Percentiles rank a stretch among this genome's conserved stretches.
Conservation (phyloP, 1,140 invertebrate species). For the Drosophila arawakana region DNA sequence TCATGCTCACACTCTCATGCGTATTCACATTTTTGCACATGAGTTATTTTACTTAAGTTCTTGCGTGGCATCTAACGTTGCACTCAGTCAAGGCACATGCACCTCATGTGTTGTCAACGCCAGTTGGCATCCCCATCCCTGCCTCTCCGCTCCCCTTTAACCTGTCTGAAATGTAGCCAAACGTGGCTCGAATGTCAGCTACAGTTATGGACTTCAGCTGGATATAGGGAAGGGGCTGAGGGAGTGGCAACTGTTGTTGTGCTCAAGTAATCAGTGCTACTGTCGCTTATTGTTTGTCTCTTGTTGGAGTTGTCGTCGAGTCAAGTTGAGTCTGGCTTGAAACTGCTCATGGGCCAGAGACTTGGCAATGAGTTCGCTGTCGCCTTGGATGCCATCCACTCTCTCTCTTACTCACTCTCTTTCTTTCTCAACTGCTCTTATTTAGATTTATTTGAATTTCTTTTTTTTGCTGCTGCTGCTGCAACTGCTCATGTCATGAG, state of each 20-base stretch:
- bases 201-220: conserved; percentile 29
- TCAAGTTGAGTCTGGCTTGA: conserved; percentile 24
- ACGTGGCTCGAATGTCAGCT: conserved; percentile 76
- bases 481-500: conserved; percentile 53
- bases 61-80: conserved; percentile 68
- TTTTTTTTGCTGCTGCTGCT: conserved; percentile 30
- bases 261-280: conserved; percentile 78
- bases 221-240: background rate
- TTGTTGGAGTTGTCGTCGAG: conserved; percentile 54
- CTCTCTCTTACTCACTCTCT: conserved; percentile 14
- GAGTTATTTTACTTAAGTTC: conserved; percentile 81
- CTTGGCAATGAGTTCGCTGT: conserved; percentile 62
- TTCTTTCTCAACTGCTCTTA: conserved; percentile 1
- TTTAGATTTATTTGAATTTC: conserved; percentile 46
- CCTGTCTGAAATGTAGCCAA: conserved; percentile 74
- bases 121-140: conserved; percentile 15
- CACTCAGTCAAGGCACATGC: conserved; percentile 76
- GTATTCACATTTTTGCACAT: conserved; percentile 60
- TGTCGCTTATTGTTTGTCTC: conserved; percentile 80
- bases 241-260: conserved; percentile 53
- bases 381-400: conserved; percentile 59
- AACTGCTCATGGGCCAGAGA: conserved; percentile 43
- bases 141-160: conserved; percentile 2
- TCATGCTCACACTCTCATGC: conserved; percentile 30
- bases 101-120: conserved; percentile 57